Evolutionary conservation across 2,113 vertebrate species (phyloP), one percentile per base, ranked within the genome.

Genomic region (Microtus montanus): DNA sequence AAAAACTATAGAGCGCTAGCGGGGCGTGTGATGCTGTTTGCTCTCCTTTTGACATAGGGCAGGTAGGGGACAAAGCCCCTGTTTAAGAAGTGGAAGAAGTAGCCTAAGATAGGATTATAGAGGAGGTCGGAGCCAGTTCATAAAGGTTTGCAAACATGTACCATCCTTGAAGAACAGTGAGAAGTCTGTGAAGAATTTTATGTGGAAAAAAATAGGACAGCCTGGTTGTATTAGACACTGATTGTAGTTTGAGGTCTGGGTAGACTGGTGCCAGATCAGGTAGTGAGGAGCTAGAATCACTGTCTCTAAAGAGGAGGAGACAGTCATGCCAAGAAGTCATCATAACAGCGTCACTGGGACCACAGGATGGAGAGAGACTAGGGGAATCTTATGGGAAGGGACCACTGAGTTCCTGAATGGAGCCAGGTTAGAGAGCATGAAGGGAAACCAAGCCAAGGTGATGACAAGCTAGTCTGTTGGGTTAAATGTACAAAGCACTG

Each of bases 141-240:
- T 52, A 41, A 41, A 80, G 89, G 33, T 80, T 74, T 54, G 26
- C 38, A 26, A 63, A 38, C 19, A 8, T 10, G 30, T 26, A 24
- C 85, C 66, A 66, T 70, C 41, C 86, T 61, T 38, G 33, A 71
- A 94, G 94, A 90, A 15, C 22, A 73, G 28, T 33, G 58, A 78
- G 33, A 95, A 82, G 47, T 58, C 85, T 52, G 15, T 30, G 35
- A 78, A 92, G 77, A 73, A 74, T 89, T 89, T 86, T 24, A 91
- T 95, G n/a, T 17, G 20, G 47, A 68, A 66, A 93, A 93, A 86
- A 86, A 71, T 71, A 66, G 61, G 90, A 84, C 30, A 61, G 64
- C 54, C 15, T 93, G 49, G 30, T 61, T 87, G 9, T n/a, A 63
- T 79, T 68, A 35, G 14, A 96, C 91, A 74, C 5, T 63, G 33